Conservation (phyloP, 53 echinoderm and acorn worm species). For the Glandiceps talaboti region DNA sequence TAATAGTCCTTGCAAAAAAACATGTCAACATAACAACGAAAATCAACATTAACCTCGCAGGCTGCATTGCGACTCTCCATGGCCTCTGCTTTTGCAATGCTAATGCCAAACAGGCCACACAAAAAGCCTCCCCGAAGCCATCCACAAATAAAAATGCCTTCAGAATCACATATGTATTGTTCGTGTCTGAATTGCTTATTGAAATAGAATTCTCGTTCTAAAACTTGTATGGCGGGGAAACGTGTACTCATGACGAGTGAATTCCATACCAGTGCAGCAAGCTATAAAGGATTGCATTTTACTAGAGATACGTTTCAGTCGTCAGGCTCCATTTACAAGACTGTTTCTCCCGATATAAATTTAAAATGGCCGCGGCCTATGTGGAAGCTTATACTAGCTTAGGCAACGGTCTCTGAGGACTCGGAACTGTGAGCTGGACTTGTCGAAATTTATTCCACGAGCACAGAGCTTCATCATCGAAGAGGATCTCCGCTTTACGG, state of each 20-base stretch:
- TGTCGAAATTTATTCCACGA: too few species aligned
- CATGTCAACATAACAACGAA: neutral
- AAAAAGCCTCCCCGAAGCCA: slow-evolving; percentile 1
- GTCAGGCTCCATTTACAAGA: too few species aligned
- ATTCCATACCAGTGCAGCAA: neutral
- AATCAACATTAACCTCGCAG: neutral
- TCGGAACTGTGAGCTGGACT: too few species aligned
- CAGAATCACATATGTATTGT: neutral
- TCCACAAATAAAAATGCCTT: neutral
- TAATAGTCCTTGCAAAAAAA: neutral
- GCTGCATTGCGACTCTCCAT: neutral
- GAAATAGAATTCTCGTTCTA: too few species aligned
- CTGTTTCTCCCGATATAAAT: too few species aligned
- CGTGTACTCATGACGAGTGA: neutral
- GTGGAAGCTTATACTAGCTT: too few species aligned
- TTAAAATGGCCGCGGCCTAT: neutral
- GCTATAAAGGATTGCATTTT: too few species aligned
- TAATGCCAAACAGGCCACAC: neutral
- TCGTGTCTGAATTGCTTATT: neutral
- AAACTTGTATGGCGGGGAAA: neutral
- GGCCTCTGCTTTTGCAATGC: neutral
- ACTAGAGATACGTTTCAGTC: too few species aligned
- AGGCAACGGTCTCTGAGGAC: too few species aligned
- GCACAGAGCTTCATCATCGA: too few species aligned
- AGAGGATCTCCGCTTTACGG: too few species aligned